Base-by-base conservation (phyloP, 2,888 invertebrate species). In the Drosophila greeni region DNA sequence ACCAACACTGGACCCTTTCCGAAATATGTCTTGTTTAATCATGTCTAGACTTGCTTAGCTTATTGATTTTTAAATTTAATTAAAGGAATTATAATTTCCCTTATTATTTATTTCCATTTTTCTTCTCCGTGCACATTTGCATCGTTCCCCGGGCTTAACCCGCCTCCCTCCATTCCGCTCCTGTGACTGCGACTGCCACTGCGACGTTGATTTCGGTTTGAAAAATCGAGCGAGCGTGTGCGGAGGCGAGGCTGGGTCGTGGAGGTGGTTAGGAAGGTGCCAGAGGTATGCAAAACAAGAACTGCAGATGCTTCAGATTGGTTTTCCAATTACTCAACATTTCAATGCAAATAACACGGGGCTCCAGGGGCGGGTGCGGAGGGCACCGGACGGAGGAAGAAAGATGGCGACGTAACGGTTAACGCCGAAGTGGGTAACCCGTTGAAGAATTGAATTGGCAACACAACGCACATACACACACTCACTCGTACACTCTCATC, bases 291-390 rank as follows among this genome's bases (percentile, higher is more conserved):
- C 84, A 75, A 82, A 82, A 80, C 78, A 74, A 79, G 77, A 79
- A 77, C 67, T 80, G 81, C 84, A 82, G 84, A 77, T 84, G 83
- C 77, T 84, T 80, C 81, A 82, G 80, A 84, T 82, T 84, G 82
- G 73, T 77, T 82, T 82, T 84, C 80, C 81, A 82, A 82, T 82
- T 82, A 82, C 82, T 82, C 84, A 84, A 80, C 80, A 82, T 81
- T 81, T 84, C 77, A 81, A 84, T 84, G 84, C 80, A 81, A 84
- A 81, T 84, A 84, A 64, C 84, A 69, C 55, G 57, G 29, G 51
- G 16, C 8, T n/a, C n/a, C n/a, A 1, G 14, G 5, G 14, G 29
- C 11, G 1, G 36, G 24, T 1, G 8, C 26, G 26, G 26, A 23
- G n/a, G n/a, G n/a, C n/a, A n/a, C 47, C 11, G n/a, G 4, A 4